phyloP scores from a whole-genome alignment of 2,888 invertebrate species.

The Phengaris arion region DNA sequence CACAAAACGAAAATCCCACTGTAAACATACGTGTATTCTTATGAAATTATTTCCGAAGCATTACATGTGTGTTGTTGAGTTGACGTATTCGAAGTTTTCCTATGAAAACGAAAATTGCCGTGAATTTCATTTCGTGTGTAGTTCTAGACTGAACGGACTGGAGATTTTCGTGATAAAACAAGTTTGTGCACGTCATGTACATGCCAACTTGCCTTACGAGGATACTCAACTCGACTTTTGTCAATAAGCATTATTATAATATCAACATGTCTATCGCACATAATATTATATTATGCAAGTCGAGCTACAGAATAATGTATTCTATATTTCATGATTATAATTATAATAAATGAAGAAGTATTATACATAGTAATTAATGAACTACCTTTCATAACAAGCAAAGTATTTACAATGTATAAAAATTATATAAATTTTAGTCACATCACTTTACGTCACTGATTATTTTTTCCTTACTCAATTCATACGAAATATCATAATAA shows the following conservation, averaged over 20 bases:
- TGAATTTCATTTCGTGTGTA: not conserved
- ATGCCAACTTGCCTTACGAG: not conserved
- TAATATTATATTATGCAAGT: no score
- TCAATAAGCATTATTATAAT: not conserved
- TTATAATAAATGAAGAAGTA: no score
- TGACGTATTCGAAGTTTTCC: conserved; percentile 10
- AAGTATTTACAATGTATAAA: no score
- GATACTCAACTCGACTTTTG: no score
- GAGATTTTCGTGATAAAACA: conserved; percentile 33
- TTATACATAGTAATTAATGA: no score
- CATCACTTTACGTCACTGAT: no score
- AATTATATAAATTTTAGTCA: no score
- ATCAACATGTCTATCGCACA: not conserved
- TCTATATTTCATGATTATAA: no score
- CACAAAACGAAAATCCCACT: not conserved
- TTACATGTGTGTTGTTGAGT: not conserved
- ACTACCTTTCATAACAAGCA: no score
- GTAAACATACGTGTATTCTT: not conserved
- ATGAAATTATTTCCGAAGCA: conserved; percentile 14
- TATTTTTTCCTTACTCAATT: no score
- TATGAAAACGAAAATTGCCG: conserved; percentile 15
- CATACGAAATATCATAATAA: no score
- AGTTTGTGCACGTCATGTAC: conserved; percentile 10
- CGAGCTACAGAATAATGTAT: no score
- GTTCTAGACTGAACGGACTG: conserved; percentile 33